phyloP scores from a whole-genome alignment of 2,888 invertebrate species.

The Dysmachus trigonus region DNA sequence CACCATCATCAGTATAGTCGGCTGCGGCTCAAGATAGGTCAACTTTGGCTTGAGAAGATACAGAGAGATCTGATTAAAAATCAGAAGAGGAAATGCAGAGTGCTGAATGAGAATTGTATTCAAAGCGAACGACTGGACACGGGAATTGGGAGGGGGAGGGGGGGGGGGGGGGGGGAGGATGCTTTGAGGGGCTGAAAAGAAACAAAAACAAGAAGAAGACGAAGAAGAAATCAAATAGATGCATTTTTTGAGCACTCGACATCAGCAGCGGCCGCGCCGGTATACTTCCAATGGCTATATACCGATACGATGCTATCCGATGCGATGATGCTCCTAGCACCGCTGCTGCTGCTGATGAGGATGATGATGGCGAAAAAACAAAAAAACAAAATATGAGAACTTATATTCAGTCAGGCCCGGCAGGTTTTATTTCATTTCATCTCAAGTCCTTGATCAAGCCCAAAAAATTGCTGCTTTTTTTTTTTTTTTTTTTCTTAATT shows the following conservation, averaged over 20 bases:
- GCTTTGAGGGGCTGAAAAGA: background rate
- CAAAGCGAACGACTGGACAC: background rate
- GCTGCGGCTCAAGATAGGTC: slow-evolving; percentile 31
- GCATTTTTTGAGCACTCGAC: slow-evolving; percentile 17
- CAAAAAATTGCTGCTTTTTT: slow-evolving; percentile 14
- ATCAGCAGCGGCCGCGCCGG: background rate
- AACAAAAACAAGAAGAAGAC: slow-evolving; percentile 3
- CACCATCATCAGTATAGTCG: slow-evolving; percentile 7
- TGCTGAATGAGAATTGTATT: slow-evolving; percentile 28
- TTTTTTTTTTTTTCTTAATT: slow-evolving; percentile 20
- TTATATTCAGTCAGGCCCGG: background rate
- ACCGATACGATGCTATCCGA: background rate
- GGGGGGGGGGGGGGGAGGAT: too few species aligned
- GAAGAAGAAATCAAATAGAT: slow-evolving; percentile 6
- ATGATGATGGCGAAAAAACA: background rate
- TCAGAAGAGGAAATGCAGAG: slow-evolving; percentile 21
- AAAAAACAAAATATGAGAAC: background rate
- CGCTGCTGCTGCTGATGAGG: background rate
- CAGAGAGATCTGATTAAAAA: slow-evolving; percentile 39
- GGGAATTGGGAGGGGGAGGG: background rate
- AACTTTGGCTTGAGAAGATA: slow-evolving; percentile 17
- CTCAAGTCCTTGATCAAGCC: slow-evolving; percentile 18
- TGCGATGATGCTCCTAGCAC: background rate
- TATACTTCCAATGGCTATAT: background rate
- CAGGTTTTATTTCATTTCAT: slow-evolving; percentile 24